Evolutionary conservation across 64 coral and sea anemone species (phyloP).

Genomic region (Dendrophyllia cribrosa): DNA sequence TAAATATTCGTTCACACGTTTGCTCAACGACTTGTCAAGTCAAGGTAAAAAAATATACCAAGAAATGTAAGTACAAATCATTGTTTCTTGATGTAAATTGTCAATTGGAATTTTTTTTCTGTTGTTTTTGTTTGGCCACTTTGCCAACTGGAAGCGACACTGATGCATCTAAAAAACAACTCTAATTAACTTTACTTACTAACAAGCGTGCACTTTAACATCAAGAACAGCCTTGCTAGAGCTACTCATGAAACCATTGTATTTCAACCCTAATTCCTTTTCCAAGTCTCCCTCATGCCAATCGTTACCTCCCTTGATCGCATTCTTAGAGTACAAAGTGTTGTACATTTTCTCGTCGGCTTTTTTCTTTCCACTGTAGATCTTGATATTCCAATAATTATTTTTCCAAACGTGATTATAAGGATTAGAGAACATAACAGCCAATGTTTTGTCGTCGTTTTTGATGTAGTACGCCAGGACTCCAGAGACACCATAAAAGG

Average conservation of each 20-base stretch:
- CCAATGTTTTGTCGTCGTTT: slow-evolving; percentile 4
- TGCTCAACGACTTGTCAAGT: too few relatives aligned
- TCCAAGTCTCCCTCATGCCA: background rate
- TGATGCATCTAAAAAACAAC: too few relatives aligned
- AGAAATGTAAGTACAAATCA: too few relatives aligned
- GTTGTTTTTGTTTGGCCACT: too few relatives aligned
- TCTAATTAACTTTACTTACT: too few relatives aligned
- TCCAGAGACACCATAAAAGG: too few relatives aligned
- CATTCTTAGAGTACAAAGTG: background rate
- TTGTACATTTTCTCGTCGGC: slow-evolving; percentile 6
- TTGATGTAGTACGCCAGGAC: slow-evolving; percentile 20
- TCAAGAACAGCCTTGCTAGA: slow-evolving; percentile 15
- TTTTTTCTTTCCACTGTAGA: slow-evolving; percentile 4
- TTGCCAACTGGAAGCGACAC: too few relatives aligned
- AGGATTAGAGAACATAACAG: slow-evolving; percentile 26
- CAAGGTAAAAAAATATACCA: too few relatives aligned
- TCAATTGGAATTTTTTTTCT: too few relatives aligned
- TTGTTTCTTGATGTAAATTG: too few relatives aligned
- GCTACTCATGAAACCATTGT: slow-evolving; percentile 22
- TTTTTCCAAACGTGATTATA: slow-evolving; percentile 28
- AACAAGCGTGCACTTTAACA: background rate
- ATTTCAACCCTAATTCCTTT: background rate
- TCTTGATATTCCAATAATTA: slow-evolving; percentile 48
- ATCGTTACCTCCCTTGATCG: background rate
- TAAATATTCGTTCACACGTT: too few relatives aligned